Evolutionary conservation across 2,113 vertebrate species (phyloP).

Genomic region (Plestiodon gilberti): DNA sequence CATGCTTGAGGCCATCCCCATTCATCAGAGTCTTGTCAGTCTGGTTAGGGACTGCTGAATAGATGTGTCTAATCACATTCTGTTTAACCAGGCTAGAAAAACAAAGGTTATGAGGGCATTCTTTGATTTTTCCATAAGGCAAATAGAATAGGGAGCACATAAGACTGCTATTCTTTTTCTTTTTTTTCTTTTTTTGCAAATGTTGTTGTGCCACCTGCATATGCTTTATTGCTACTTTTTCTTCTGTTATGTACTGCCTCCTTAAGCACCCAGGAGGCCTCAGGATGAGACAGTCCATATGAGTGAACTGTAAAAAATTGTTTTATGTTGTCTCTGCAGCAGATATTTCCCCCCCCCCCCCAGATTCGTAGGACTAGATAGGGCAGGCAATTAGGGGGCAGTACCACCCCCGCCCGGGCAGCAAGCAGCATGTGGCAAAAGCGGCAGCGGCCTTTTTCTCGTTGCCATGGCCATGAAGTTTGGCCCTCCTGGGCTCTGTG

Average conservation of each 20-base stretch:
- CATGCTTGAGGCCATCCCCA: slow-evolving; percentile 40
- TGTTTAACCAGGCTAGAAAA: slow-evolving; percentile 47
- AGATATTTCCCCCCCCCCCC: too few species aligned
- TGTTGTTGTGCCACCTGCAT: neutral
- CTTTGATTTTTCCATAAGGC: slow-evolving; percentile 1
- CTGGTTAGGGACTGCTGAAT: slow-evolving; percentile 36
- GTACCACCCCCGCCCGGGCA: too few species aligned
- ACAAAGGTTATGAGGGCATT: slow-evolving; percentile 34
- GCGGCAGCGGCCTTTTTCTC: too few species aligned
- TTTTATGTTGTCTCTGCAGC: too few species aligned
- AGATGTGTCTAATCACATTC: slow-evolving; percentile 52
- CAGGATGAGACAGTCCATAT: too few species aligned
- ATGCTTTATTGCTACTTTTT: neutral
- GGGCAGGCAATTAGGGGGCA: too few species aligned
- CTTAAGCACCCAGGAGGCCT: too few species aligned
- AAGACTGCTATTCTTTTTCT: neutral
- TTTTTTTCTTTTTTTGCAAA: neutral
- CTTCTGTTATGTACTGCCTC: neutral
- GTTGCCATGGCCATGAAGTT: too few species aligned
- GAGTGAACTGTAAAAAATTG: too few species aligned
- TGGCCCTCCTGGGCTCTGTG: too few species aligned
- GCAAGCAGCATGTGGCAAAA: too few species aligned
- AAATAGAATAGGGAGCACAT: neutral
- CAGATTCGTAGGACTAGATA: too few species aligned
- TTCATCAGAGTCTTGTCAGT: slow-evolving; percentile 51